Evolutionary conservation across 2,113 vertebrate genomes (phyloP), one percentile per base, ranked within the genome.

Genomic region (Eubucco bourcierii): DNA sequence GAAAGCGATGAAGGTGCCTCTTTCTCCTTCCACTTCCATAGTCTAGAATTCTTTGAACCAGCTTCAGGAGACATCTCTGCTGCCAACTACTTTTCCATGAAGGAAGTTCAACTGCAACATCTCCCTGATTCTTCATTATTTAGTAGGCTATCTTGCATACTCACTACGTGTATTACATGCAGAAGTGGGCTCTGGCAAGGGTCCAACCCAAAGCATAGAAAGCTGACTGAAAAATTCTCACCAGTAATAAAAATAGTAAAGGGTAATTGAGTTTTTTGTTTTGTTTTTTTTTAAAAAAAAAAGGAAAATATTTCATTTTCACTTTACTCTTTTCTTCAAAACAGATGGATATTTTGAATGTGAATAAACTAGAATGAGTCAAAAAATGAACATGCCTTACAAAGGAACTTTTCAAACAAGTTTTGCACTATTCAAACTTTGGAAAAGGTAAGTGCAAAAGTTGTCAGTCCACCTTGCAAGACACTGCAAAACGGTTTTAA

Each of bases 191-290:
- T 73, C 70, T 95, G 94, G 90, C 91, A 39, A 2, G 2, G 53
- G 59, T 90, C 86, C 93, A 96, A 87, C 9, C 29, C 73, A 77
- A 94, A 95, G 83, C 90, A 64, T 33, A 96, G 56, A 84, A 95
- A 94, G 66, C 83, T 74, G 80, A 80, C 73, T 84, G 92, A 95
- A 93, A 93, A 93, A 93, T 92, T 90, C 90, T 88, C 90, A 95
- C 66, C 66, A 94, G 82, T 87, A 95, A 59, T 81, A 88, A 92
- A 96, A 93, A 88, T 66, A 88, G 52, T 92, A 79, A 70, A 73
- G 87, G 93, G 88, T 91, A 96, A 95, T 86, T 87, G 90, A 93
- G 85, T 83, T 95, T 96, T 95, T 75, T 91, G n/a, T n/a, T n/a
- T n/a, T n/a, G n/a, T n/a, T n/a, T n/a, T 85, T 95, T 96, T 95